Conservation (phyloP, 2,797 vertebrate species). For the Notamacropus eugenii region DNA sequence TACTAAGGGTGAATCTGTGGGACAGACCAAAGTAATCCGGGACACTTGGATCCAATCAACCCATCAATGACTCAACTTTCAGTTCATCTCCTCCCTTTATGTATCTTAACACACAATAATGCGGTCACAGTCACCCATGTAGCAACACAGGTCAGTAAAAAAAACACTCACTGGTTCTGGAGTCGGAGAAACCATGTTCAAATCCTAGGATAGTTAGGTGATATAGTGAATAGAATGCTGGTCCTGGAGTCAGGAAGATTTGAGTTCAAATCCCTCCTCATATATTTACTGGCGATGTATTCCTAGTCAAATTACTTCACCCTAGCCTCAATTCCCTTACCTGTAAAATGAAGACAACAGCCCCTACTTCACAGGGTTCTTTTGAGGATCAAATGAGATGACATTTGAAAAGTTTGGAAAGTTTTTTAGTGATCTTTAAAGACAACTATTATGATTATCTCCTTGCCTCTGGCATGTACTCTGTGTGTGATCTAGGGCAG, state of each 20-base stretch:
- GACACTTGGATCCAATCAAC: background rate
- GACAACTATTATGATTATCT: background rate
- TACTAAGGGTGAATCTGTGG: background rate
- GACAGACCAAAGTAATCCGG: background rate
- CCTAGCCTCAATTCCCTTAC: too few relatives aligned
- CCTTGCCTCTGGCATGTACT: background rate
- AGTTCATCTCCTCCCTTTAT: background rate
- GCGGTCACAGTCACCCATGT: background rate
- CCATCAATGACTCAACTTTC: background rate
- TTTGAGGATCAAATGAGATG: background rate
- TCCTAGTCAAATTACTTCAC: background rate
- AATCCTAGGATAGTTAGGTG: background rate
- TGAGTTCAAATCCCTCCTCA: background rate
- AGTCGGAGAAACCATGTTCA: background rate
- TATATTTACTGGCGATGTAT: background rate
- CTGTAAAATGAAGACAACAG: background rate
- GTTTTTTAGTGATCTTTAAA: background rate
- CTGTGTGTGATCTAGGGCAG: background rate
- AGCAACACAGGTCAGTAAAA: background rate
- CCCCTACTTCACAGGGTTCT: background rate
- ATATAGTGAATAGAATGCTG: background rate
- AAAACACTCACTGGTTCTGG: background rate
- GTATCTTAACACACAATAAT: background rate
- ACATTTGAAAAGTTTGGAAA: too few relatives aligned
- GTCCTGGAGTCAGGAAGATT: background rate